Base-by-base conservation (phyloP, 1,140 invertebrate species). In the Cataglyphis hispanica region DNA sequence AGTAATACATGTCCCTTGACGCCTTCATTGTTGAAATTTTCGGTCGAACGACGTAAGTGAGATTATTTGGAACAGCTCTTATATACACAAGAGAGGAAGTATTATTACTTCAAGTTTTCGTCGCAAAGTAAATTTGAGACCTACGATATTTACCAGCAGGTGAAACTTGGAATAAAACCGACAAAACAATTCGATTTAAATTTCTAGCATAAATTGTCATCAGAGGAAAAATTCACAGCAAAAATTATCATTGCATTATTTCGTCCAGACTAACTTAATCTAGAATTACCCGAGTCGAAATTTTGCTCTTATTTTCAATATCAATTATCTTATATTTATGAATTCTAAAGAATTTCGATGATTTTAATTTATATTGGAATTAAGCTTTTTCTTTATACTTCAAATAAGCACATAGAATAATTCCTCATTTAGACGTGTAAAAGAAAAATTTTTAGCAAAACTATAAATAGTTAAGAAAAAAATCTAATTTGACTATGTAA, bases 1-100 rank as follows among this genome's bases (percentile, higher is more conserved):
- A 80, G 56, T 50, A 66, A 84, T 88, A 88, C 84, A 86, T 66
- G 77, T 84, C 89, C 78, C 78, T 4, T 6, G 88, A 34, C 60
- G 50, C 64, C 58, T 43, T 84, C 43, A 58, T 67, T 46, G 60
- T 61, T 78, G 66, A 64, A 58, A 84, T 86, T 89, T 86, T 86
- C 25, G 58, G 25, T 34, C 4, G 2, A 53, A 8, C 22, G 66
- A 6, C 76, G 27, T 8, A 31, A 53, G 40, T 63, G 46, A 81
- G 74, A 88, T 77, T 75, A 75, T 76, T 64, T 77, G 22, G 13
- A 76, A 77, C 69, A 61, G 40, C 63, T 16, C 50, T 34, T 74
- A 66, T 60, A n/a, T 63, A 56, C 53, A 50, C 16, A 50, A 50
- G 46, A 40, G 27, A 31, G n/a, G 31, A 84, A 37, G 61, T 31